A percentile compares a stretch with the other conserved stretches of the same genome.
Conservation (phyloP, 2,888 invertebrate species). For the Pandemis corylana region DNA sequence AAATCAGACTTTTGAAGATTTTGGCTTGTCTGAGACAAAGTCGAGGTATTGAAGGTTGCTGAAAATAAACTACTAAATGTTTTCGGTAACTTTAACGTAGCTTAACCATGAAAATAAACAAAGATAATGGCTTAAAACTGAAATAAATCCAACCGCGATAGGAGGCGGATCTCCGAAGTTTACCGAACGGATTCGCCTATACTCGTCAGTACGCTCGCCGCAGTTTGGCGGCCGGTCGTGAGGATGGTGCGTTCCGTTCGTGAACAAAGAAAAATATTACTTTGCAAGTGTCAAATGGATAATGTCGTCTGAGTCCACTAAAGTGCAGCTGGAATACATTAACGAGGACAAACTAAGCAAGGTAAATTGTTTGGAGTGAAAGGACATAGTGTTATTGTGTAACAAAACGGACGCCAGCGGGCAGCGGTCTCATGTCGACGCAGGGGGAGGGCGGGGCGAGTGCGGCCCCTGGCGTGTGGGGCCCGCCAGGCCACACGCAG, state of each 20-base stretch:
- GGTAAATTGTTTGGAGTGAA: slow-evolving; percentile 74
- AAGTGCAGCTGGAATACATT: slow-evolving; percentile 81
- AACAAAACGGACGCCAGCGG: slow-evolving; percentile 81
- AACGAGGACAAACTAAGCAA: slow-evolving; percentile 79
- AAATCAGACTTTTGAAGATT: slow-evolving; percentile 12
- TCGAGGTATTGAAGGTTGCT: not conserved
- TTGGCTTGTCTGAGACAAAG: not conserved
- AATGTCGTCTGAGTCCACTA: slow-evolving; percentile 82
- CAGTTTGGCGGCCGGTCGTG: slow-evolving; percentile 83
- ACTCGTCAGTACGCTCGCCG: slow-evolving; percentile 80
- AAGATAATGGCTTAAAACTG: slow-evolving; percentile 56
- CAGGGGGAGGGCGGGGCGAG: slow-evolving; percentile 85
- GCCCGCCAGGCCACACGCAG: slow-evolving; percentile 85
- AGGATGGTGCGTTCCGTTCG: slow-evolving; percentile 79
- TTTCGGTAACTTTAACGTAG: slow-evolving; percentile 18
- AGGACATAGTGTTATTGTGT: slow-evolving; percentile 78
- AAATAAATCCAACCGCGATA: slow-evolving; percentile 74
- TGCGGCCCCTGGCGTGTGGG: slow-evolving; percentile 84
- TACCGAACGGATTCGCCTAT: slow-evolving; percentile 70
- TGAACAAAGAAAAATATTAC: slow-evolving; percentile 79
- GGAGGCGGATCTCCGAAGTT: slow-evolving; percentile 82
- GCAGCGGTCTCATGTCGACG: slow-evolving; percentile 81
- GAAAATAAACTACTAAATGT: not conserved
- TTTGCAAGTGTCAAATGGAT: slow-evolving; percentile 78
- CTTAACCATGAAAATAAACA: not conserved